A percentile compares a stretch with the other conserved stretches of the same genome.
Evolutionary conservation across 2,797 vertebrate species (phyloP).

Genomic region (Helarctos malayanus): DNA sequence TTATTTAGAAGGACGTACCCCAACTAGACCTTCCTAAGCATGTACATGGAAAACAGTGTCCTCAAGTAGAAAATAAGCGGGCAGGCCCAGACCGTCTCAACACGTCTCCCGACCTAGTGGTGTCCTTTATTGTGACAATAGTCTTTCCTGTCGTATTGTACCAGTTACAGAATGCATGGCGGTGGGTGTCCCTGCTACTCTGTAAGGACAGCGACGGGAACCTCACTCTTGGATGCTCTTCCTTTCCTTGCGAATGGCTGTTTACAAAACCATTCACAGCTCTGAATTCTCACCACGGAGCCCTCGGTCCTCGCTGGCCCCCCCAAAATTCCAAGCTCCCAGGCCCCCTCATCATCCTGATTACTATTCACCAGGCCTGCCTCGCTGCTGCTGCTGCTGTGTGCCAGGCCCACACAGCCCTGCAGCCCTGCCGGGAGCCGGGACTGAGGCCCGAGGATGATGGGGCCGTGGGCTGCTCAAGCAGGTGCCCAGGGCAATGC

Average conservation of each 20-base stretch:
- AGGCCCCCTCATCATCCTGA: neutral
- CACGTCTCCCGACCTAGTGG: neutral
- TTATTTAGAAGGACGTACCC: neutral
- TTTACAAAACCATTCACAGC: conserved; percentile 40
- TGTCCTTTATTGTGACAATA: neutral
- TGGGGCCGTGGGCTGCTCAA: neutral
- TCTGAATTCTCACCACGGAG: neutral
- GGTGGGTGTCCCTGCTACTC: neutral
- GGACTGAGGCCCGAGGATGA: neutral
- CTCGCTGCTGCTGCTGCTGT: neutral
- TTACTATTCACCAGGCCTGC: neutral
- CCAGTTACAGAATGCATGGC: neutral
- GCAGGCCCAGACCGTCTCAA: neutral
- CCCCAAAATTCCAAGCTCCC: conserved; percentile 38
- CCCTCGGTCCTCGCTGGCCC: neutral
- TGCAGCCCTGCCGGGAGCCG: neutral
- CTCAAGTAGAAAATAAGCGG: conserved; percentile 23
- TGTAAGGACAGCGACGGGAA: neutral
- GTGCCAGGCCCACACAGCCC: neutral
- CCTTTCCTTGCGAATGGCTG: neutral
- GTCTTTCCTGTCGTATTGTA: neutral
- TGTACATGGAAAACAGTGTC: neutral
- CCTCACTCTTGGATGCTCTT: neutral
- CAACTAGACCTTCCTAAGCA: neutral
- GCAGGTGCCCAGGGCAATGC: conserved; percentile 56